Percentiles rank a stretch among this genome's conserved stretches.
phyloP scores from a whole-genome alignment of 2,797 vertebrate genomes.

The Argya squamiceps region DNA sequence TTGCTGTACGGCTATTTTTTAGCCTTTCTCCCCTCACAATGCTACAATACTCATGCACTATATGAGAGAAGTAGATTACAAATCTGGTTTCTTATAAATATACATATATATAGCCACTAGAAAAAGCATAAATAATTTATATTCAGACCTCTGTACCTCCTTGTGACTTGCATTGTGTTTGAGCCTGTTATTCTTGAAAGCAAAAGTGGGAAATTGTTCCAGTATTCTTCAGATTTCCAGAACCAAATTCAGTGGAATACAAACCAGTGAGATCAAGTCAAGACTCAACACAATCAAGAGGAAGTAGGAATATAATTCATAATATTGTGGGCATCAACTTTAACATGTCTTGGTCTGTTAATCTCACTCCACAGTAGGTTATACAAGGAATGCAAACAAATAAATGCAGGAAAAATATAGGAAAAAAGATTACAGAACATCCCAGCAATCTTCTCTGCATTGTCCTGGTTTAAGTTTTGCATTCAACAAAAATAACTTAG shows the following conservation, averaged over 20 bases:
- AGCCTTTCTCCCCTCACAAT: neutral
- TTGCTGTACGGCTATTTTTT: neutral
- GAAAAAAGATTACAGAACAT: neutral
- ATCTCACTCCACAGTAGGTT: neutral
- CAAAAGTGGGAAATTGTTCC: neutral
- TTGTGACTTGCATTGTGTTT: neutral
- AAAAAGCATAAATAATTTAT: neutral
- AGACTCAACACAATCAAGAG: neutral
- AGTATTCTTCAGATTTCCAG: neutral
- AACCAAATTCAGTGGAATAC: neutral
- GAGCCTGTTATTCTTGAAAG: neutral
- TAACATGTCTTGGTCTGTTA: neutral
- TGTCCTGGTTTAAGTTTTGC: neutral
- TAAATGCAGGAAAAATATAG: neutral
- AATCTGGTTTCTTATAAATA: neutral
- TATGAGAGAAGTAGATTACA: neutral
- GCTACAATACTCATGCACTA: accelerated
- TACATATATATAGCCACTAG: neutral
- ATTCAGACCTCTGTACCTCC: neutral
- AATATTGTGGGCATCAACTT: neutral
- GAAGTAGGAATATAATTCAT: neutral
- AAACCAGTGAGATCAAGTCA: neutral
- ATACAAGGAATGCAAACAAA: neutral
- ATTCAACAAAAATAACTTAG: neutral
- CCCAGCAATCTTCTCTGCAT: neutral